These are phyloP conservation scores for Corbicula japonica DNA, from an alignment of 2,888 invertebrate genomes.

Conservation along the genomic window DNA sequence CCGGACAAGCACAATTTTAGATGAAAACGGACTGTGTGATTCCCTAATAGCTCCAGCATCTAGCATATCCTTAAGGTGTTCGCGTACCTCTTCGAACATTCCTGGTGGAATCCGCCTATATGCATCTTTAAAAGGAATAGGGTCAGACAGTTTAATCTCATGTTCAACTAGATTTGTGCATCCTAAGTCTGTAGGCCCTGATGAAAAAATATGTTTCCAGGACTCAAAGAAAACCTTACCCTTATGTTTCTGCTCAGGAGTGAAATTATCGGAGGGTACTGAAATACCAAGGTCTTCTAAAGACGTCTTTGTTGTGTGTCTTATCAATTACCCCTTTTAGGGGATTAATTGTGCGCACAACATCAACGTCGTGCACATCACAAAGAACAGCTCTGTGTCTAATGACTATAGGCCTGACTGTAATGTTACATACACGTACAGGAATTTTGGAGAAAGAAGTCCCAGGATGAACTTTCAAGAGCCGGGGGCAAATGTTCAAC, in stretches of 20 bases:
- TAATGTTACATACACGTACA: slow-evolving; percentile 7
- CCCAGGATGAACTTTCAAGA: neutral
- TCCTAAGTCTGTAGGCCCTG: neutral
- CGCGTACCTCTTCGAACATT: slow-evolving; percentile 4
- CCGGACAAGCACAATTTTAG: neutral
- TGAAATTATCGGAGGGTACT: neutral
- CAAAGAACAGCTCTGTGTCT: neutral
- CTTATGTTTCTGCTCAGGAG: neutral
- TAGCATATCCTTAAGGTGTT: slow-evolving; percentile 7
- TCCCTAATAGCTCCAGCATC: slow-evolving; percentile 7
- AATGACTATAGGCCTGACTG: slow-evolving; percentile 2
- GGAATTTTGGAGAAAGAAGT: neutral
- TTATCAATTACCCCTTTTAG: neutral
- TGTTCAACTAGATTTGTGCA: slow-evolving; percentile 5
- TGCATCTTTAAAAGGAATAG: neutral
- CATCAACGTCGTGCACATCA: neutral
- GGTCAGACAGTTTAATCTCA: neutral
- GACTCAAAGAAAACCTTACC: neutral
- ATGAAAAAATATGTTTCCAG: slow-evolving; percentile 1
- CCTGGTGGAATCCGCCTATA: neutral
- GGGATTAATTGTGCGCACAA: neutral
- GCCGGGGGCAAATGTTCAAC: slow-evolving; percentile 3
- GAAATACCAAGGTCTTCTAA: neutral
- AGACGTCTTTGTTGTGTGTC: neutral
- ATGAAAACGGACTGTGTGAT: neutral